A percentile compares a stretch with the other conserved stretches of the same genome.
Conservation (phyloP, 2,113 vertebrate genomes). For the Columba janthina region DNA sequence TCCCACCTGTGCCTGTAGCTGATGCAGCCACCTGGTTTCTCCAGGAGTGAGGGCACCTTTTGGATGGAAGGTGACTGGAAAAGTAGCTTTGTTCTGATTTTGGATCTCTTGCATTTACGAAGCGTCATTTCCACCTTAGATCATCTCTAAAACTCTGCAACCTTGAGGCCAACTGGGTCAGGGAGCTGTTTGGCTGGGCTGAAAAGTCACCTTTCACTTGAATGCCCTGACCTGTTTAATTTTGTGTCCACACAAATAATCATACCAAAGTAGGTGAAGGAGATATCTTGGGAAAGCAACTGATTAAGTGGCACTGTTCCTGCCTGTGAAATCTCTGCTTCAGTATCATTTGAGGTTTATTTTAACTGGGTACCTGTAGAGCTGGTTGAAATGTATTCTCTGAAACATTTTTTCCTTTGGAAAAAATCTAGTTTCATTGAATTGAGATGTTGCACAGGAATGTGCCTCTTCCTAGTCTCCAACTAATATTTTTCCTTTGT, state of each 20-base stretch:
- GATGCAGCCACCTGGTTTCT: not conserved
- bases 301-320: not conserved
- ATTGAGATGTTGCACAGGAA: not conserved
- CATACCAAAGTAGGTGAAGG: not conserved
- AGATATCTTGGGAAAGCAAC: not conserved
- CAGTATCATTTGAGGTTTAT: not conserved
- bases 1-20: not conserved
- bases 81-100: not conserved
- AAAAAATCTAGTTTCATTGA: not conserved
- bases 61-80: not conserved
- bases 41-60: not conserved
- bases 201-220: not conserved
- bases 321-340: not conserved
- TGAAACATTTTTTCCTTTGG: not conserved
- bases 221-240: not conserved
- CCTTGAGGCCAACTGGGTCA: not conserved
- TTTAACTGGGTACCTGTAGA: not conserved
- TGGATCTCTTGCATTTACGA: not conserved
- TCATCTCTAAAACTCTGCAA: not conserved
- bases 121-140: not conserved
- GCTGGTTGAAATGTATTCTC: not conserved
- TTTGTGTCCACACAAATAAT: not conserved
- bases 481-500: not conserved
- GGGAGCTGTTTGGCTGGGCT: not conserved
- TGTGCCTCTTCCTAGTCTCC: not conserved